A percentile compares a stretch with the other conserved stretches of the same genome.
Evolutionary conservation across 2,888 invertebrate genomes (phyloP).

Genomic region (Cantharis rustica): DNA sequence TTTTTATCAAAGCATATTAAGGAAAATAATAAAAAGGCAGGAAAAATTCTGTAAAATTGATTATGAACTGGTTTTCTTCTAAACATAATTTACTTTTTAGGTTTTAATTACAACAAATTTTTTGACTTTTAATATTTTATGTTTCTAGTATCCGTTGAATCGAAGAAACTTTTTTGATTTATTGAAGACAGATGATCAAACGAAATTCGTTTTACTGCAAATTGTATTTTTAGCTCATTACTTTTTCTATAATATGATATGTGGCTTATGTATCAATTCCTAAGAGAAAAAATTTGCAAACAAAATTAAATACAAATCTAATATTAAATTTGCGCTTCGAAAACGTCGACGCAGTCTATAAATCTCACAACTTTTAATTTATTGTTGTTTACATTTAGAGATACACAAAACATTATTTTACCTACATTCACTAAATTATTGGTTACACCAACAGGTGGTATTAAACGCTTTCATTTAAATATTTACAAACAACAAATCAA

Average conservation of each 20-base stretch:
- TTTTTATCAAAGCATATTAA: too few relatives aligned
- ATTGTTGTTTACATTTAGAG: not conserved
- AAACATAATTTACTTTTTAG: not conserved
- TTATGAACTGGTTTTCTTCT: too few relatives aligned
- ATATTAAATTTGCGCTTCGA: not conserved
- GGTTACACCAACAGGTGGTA: not conserved
- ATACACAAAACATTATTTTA: not conserved
- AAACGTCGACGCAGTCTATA: not conserved
- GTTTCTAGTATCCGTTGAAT: not conserved
- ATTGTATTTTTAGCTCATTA: not conserved
- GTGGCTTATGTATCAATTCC: not conserved
- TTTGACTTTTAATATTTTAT: not conserved
- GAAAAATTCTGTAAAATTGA: too few relatives aligned
- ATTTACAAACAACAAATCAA: not conserved
- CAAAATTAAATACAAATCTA: not conserved
- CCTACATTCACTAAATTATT: not conserved
- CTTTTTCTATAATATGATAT: not conserved
- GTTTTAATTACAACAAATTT: not conserved
- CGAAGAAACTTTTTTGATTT: not conserved
- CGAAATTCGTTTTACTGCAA: not conserved
- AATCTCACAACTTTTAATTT: not conserved
- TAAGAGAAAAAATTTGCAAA: not conserved
- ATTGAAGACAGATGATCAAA: not conserved
- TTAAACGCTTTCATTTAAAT: not conserved
- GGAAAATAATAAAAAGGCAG: too few relatives aligned